Percentiles rank a stretch among this genome's conserved stretches.
These are phyloP conservation scores for Proteles cristata DNA, from an alignment of 2,113 vertebrate species.

Conservation along the genomic window DNA sequence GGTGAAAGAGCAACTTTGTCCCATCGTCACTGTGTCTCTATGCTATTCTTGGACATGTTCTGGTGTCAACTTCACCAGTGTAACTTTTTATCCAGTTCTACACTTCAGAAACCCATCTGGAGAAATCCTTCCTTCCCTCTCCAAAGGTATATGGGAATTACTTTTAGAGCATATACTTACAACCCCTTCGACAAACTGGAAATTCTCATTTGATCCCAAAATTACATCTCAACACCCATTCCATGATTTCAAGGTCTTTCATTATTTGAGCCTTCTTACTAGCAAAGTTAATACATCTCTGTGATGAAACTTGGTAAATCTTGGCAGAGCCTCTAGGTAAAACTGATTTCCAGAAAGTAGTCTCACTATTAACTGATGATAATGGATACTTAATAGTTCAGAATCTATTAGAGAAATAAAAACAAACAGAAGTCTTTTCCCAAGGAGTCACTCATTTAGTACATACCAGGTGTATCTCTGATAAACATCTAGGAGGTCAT, in stretches of 20 bases:
- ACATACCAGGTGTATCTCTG: neutral
- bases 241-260: conserved; percentile 15
- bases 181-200: neutral
- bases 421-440: neutral
- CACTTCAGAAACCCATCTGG: neutral
- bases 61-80: neutral
- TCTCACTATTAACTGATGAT: neutral
- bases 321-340: neutral
- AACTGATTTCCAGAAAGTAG: neutral
- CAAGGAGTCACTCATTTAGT: neutral
- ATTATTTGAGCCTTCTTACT: conserved; percentile 14
- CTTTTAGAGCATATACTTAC: conserved; percentile 14
- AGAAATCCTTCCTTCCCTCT: neutral
- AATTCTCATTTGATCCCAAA: neutral
- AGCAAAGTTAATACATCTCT: neutral
- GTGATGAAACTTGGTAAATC: neutral
- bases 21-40: neutral
- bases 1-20: neutral
- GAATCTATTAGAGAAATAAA: neutral
- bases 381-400: neutral
- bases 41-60: conserved; percentile 26
- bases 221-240: neutral
- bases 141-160: neutral
- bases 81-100: neutral
- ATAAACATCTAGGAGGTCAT: neutral